Conservation (phyloP, 2,888 invertebrate species). For the Andrena chrysosceles region DNA sequence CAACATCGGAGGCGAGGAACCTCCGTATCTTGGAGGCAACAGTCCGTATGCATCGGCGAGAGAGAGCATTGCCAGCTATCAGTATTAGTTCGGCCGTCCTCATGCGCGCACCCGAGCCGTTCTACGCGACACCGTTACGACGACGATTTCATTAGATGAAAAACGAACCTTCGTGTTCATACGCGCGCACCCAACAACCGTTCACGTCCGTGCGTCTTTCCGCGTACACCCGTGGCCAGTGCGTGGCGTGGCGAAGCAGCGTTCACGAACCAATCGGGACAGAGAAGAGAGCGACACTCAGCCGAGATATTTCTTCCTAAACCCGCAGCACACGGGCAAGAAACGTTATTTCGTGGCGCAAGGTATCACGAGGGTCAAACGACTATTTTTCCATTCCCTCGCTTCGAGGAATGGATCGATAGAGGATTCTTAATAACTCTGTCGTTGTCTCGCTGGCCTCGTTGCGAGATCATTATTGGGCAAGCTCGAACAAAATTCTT, state of each 20-base stretch:
- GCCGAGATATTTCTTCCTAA: not conserved
- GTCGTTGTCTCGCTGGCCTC: not conserved
- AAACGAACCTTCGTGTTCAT: slow-evolving; percentile 41
- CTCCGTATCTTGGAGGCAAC: slow-evolving; percentile 59
- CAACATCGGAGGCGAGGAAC: slow-evolving; percentile 43
- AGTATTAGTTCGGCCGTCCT: slow-evolving; percentile 82
- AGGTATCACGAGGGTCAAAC: not conserved
- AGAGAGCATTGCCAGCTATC: slow-evolving; percentile 77
- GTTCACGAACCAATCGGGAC: slow-evolving; percentile 1
- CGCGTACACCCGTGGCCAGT: not conserved
- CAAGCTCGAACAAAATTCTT: too few species aligned
- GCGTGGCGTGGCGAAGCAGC: not conserved
- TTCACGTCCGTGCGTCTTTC: not conserved
- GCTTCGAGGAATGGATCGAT: slow-evolving; percentile 4
- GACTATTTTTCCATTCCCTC: not conserved
- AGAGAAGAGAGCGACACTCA: not conserved
- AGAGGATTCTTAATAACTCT: slow-evolving; percentile 14
- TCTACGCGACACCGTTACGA: slow-evolving; percentile 32
- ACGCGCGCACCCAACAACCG: not conserved
- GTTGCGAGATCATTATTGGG: not conserved
- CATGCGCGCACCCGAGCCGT: slow-evolving; percentile 66
- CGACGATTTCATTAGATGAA: slow-evolving; percentile 40
- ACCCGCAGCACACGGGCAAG: not conserved
- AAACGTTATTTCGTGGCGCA: not conserved
- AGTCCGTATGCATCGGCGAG: slow-evolving; percentile 65